Evolutionary conservation across 2,113 vertebrate species (phyloP).

Genomic region (Spheniscus mendiculus): DNA sequence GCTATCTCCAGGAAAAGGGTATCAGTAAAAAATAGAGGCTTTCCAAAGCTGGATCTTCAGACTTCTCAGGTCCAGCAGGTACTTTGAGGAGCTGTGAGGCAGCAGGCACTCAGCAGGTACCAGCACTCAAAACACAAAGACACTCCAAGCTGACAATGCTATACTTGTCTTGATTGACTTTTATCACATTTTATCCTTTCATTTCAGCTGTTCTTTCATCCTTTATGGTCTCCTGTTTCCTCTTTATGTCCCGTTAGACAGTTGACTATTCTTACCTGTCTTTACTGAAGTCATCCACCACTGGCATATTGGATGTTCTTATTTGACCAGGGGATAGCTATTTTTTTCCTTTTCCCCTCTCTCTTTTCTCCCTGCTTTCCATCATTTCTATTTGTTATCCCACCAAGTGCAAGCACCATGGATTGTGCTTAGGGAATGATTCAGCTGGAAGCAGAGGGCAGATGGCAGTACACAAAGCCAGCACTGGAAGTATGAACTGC

Average conservation of each 20-base stretch:
- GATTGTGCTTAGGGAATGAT: not conserved
- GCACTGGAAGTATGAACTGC: not conserved
- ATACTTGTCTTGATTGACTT: not conserved
- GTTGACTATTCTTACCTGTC: not conserved
- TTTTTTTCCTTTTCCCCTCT: not conserved
- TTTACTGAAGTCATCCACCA: not conserved
- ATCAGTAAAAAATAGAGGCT: not conserved
- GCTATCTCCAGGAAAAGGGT: not conserved
- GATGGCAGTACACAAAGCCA: not conserved
- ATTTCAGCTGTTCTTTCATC: not conserved
- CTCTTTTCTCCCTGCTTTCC: not conserved
- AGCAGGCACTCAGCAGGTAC: not conserved
- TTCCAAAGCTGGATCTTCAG: not conserved
- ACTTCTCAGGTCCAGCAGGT: not conserved
- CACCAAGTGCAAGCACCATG: not conserved
- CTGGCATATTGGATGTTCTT: not conserved
- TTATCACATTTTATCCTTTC: not conserved
- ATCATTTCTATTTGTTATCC: not conserved
- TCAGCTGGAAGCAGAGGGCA: constrained; percentile 9
- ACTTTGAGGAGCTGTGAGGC: not conserved
- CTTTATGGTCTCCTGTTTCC: not conserved
- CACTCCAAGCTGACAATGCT: not conserved
- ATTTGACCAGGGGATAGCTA: not conserved
- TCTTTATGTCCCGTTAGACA: not conserved
- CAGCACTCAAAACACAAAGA: not conserved